phyloP scores from a whole-genome alignment of 2,113 vertebrate species.

The Struthio camelus region DNA sequence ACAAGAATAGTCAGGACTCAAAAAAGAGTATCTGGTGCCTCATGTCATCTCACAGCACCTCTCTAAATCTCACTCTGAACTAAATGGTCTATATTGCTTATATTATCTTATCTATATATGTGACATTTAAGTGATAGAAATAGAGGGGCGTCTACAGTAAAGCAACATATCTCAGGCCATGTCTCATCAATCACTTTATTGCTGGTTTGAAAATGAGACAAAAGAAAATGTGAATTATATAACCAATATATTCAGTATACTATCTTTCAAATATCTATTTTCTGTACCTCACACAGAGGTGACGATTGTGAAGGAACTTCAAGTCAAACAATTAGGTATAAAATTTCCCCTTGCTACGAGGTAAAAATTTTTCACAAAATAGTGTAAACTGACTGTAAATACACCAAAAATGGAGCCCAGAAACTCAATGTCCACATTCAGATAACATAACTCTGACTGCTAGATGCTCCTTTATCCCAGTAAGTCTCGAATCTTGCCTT shows the following conservation, averaged over 20 bases:
- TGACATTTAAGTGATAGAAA: not conserved
- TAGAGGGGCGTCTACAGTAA: not conserved
- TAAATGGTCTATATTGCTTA: not conserved
- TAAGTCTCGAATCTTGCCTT: not conserved
- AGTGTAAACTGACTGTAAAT: not conserved
- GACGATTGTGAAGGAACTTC: not conserved
- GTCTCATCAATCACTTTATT: not conserved
- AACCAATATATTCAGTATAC: not conserved
- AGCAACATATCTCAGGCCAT: not conserved
- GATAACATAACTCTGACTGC: not conserved
- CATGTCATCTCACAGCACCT: not conserved
- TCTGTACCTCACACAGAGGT: not conserved
- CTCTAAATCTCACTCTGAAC: not conserved
- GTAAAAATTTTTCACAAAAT: not conserved
- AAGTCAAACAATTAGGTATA: not conserved
- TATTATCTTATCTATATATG: not conserved
- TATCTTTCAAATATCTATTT: not conserved
- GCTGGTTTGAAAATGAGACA: not conserved
- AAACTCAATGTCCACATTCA: not conserved
- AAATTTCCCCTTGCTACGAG: not conserved
- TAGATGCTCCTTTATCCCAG: not conserved
- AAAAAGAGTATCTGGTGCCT: not conserved
- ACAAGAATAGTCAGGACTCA: not conserved
- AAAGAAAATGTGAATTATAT: not conserved
- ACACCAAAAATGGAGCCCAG: not conserved